Evolutionary conservation across 2,113 vertebrate species (phyloP).

Genomic region (Chaetodon trifascialis): DNA sequence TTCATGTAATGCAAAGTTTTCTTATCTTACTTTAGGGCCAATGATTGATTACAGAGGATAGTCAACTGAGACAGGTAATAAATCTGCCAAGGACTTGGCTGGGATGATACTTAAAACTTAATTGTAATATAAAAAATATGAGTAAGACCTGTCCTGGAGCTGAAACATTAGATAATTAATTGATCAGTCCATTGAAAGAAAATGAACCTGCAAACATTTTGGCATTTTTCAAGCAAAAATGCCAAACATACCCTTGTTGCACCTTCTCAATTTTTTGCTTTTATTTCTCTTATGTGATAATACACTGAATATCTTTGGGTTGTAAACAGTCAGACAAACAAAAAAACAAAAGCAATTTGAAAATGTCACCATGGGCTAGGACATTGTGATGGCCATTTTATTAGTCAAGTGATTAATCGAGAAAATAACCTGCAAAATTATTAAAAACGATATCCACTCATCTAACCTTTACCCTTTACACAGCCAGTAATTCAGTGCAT

Average conservation of each 20-base stretch:
- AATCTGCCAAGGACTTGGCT: not conserved
- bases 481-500: not conserved
- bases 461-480: not conserved
- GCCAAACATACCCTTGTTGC: not conserved
- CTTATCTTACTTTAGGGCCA: not conserved
- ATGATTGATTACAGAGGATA: not conserved
- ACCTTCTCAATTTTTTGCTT: not conserved
- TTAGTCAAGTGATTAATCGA: not conserved
- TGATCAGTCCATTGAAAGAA: not conserved
- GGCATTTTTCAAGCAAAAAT: not conserved
- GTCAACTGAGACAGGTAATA: not conserved
- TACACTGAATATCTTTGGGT: not conserved
- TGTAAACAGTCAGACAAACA: not conserved
- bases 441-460: not conserved
- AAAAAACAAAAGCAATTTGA: not conserved
- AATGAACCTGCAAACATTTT: not conserved
- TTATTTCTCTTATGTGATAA: not conserved
- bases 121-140: not conserved
- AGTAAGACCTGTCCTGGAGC: not conserved
- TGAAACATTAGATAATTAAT: not conserved
- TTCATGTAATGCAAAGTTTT: no score
- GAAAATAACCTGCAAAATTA: not conserved
- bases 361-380: not conserved
- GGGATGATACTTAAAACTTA: not conserved
- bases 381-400: not conserved